Percentiles rank a stretch among this genome's conserved stretches.
Conservation (phyloP, 1,140 invertebrate species). For the Drosophila ogumai region DNA sequence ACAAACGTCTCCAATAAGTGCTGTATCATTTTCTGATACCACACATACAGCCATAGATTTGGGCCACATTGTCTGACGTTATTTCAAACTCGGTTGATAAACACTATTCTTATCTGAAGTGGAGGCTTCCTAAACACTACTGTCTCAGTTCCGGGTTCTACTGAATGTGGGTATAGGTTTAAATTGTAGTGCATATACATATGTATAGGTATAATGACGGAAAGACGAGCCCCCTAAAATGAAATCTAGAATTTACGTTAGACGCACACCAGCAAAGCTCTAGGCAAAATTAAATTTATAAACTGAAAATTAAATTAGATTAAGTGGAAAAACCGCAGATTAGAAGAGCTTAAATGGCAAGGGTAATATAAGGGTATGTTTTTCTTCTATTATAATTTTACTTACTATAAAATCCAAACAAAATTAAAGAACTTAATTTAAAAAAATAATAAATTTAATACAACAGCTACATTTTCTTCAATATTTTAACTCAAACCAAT, state of each 20-base stretch:
- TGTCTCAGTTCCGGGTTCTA: background rate
- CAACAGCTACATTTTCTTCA: background rate
- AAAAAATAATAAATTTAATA: conserved; percentile 3
- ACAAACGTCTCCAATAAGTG: conserved; percentile 18
- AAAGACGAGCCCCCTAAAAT: conserved; percentile 15
- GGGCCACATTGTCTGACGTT: background rate
- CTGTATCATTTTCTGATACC: conserved; percentile 15
- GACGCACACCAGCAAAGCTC: background rate
- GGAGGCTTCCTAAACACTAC: background rate
- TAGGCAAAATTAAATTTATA: background rate
- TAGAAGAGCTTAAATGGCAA: background rate
- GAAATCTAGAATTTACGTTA: background rate
- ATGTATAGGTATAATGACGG: background rate
- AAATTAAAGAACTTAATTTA: background rate
- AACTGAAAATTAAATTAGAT: background rate
- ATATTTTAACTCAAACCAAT: conserved; percentile 1
- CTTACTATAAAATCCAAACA: background rate
- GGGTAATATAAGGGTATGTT: conserved; percentile 32
- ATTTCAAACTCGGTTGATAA: conserved; percentile 11
- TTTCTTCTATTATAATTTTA: too few species aligned
- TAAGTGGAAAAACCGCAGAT: background rate
- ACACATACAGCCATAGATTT: background rate
- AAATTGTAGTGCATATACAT: too few species aligned
- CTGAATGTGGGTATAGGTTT: background rate
- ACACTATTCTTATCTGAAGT: conserved; percentile 26